These are phyloP conservation scores for Macrochelys suwanniensis DNA, from an alignment of 2,797 vertebrate genomes.

Conservation along the genomic window DNA sequence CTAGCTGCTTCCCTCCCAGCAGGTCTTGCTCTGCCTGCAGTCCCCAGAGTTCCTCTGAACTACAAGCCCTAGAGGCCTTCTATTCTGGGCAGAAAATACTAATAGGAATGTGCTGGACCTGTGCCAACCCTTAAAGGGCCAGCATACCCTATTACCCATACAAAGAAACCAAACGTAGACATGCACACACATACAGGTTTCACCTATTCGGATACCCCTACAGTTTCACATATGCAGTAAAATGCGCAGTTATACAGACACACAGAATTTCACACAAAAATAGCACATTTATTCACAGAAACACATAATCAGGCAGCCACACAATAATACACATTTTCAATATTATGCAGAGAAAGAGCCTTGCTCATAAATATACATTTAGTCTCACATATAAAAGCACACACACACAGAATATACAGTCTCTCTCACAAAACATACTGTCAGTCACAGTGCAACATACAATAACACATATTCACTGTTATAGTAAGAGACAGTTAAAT, in stretches of 20 bases:
- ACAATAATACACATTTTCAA: background rate
- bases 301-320: background rate
- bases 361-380: background rate
- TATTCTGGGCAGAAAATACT: background rate
- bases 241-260: background rate
- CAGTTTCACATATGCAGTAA: background rate
- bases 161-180: background rate
- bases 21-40: accelerated
- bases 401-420: background rate
- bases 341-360: background rate
- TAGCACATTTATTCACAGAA: background rate
- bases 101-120: background rate
- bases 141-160: background rate
- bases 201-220: background rate
- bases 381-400: background rate
- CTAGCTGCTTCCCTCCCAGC: background rate
- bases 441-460: background rate
- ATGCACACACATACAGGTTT: background rate
- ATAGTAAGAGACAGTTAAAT: too few relatives aligned
- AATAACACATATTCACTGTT: background rate
- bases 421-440: background rate
- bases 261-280: background rate
- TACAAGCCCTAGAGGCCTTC: background rate
- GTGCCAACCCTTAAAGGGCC: background rate
- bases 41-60: background rate